Base-by-base conservation (phyloP, 2,888 invertebrate genomes). In the Belgica antarctica region DNA sequence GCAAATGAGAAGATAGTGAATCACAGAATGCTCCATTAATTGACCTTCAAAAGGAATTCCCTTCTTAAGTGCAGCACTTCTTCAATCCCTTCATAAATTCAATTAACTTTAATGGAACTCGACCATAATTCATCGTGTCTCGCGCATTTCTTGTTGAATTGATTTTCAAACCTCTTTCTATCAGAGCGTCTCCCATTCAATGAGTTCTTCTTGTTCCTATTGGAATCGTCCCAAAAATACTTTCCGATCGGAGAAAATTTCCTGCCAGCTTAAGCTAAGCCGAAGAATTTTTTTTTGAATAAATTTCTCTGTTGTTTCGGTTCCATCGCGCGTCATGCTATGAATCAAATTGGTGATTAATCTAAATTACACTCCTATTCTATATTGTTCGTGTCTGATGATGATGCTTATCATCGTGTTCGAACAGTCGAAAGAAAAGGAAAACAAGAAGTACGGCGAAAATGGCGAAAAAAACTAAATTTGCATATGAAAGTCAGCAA, bases 271-370 rank as follows among this genome's bases (percentile, higher is more conserved):
- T n/a, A n/a, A n/a, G n/a, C 5, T 10, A 15, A 41, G 41, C 10
- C 3, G 41, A 41, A 10, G 41, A 41, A 41, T 52, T 52, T 52
- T 22, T 5, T 17, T 19, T 52, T n/a, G 52, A 17, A 52, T 22
- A 15, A 52, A 41, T 52, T 5, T 52, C 22, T 52, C n/a, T n/a
- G n/a, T n/a, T n/a, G n/a, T n/a, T n/a, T n/a, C 22, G 52, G 52
- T 52, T 17, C 52, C 22, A 12, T 17, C 12, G 22, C 52, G 22
- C 52, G 52, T 52, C 52, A 52, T 52, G 52, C 22, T 22, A 19
- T 52, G 52, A 52, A 52, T 52, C 22, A 22, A 52, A 52, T 52
- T 24, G 65, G 28, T 65, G 65, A 65, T 65, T 65, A 65, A 65
- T 65, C 47, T 65, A 65, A 65, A 65, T 65, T 47, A 65, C 65